These are phyloP conservation scores for Danionella cerebrum DNA, from an alignment of 2,113 vertebrate genomes.

Conservation along the genomic window DNA sequence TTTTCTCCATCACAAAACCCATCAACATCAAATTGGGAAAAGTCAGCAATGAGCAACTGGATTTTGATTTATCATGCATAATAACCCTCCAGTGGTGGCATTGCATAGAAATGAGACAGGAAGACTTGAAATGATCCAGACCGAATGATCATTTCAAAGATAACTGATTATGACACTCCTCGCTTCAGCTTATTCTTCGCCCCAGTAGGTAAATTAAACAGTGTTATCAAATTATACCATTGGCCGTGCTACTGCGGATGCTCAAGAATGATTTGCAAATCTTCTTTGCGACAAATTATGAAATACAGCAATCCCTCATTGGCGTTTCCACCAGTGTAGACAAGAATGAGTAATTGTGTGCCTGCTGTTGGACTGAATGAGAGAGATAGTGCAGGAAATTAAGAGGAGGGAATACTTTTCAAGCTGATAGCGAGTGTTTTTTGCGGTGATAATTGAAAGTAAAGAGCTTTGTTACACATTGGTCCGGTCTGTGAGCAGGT, in stretches of 20 bases:
- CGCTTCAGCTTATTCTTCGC: constrained; percentile 9
- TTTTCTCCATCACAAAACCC: not conserved
- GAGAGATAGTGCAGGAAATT: constrained; percentile 1
- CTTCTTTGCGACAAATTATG: not conserved
- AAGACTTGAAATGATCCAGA: constrained; percentile 8
- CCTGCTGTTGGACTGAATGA: not conserved
- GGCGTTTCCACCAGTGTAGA: not conserved
- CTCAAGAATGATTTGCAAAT: not conserved
- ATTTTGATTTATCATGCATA: no score
- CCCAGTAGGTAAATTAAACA: constrained; percentile 26
- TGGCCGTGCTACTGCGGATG: not conserved
- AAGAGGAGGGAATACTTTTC: constrained; percentile 3
- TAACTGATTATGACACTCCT: constrained; percentile 1
- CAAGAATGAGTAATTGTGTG: constrained; percentile 6
- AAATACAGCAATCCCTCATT: constrained; percentile 6
- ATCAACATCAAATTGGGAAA: not conserved
- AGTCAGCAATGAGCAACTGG: no score
- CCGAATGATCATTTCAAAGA: constrained; percentile 5
- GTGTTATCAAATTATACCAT: not conserved
- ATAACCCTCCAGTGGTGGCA: not conserved
- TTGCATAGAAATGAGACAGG: not conserved
- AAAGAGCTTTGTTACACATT: not conserved
- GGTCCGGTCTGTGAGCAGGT: not conserved
- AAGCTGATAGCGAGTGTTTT: constrained; percentile 17
- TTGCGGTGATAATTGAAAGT: constrained; percentile 11